A percentile compares a stretch with the other conserved stretches of the same genome.
Evolutionary conservation across 2,888 invertebrate species (phyloP).

Genomic region (Pogonocherus hispidulus): DNA sequence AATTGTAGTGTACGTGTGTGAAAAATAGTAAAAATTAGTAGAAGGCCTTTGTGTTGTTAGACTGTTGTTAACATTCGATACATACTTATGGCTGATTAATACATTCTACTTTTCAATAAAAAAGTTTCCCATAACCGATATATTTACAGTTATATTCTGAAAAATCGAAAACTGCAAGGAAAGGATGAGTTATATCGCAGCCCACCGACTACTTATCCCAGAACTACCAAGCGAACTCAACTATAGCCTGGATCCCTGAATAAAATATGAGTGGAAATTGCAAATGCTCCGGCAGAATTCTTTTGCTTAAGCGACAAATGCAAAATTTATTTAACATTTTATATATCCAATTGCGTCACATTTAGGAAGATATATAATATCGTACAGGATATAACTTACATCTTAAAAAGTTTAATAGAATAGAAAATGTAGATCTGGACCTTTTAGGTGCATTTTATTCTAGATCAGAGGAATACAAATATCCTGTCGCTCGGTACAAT

Average conservation of each 20-base stretch:
- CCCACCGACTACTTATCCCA: slow-evolving; percentile 5
- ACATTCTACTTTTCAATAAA: too few species aligned
- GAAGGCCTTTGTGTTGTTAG: too few species aligned
- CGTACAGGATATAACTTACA: background rate
- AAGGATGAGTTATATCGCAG: background rate
- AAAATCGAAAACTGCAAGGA: background rate
- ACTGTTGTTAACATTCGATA: too few species aligned
- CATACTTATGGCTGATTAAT: too few species aligned
- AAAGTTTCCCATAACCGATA: slow-evolving; percentile 8
- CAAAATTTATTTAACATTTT: slow-evolving; percentile 19
- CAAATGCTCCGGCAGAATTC: slow-evolving; percentile 8
- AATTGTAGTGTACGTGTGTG: too few species aligned
- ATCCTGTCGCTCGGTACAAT: too few species aligned
- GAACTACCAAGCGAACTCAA: background rate
- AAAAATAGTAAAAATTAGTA: too few species aligned
- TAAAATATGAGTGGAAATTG: slow-evolving; percentile 28
- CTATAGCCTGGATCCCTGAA: background rate
- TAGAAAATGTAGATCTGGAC: background rate
- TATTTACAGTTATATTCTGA: background rate
- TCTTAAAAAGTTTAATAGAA: background rate
- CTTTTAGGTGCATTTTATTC: too few species aligned
- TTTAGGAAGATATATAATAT: slow-evolving; percentile 14
- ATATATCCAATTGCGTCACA: slow-evolving; percentile 20
- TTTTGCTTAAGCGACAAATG: slow-evolving; percentile 20
- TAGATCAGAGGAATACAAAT: too few species aligned